Evolutionary conservation across 2,888 invertebrate genomes (phyloP).

Genomic region (Drosophila putrida): DNA sequence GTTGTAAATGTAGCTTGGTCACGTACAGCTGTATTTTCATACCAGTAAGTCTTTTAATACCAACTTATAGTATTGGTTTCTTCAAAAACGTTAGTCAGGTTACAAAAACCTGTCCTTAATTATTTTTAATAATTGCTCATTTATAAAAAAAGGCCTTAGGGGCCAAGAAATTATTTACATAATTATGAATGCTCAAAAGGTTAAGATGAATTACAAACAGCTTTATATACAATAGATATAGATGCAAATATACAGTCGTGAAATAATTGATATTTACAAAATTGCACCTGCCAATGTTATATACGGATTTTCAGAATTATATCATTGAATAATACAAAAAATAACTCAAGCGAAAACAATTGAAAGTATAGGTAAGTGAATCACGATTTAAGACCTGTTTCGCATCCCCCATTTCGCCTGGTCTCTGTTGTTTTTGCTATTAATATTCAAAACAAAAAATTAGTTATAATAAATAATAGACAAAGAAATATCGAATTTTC

Average conservation of each 20-base stretch:
- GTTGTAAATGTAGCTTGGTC: no score
- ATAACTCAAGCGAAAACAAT: conserved; percentile 75
- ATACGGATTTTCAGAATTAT: conserved; percentile 29
- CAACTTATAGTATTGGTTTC: no score
- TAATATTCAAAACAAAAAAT: conserved; percentile 82
- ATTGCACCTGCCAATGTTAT: conserved; percentile 29
- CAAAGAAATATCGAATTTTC: not conserved
- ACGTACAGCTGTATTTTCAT: no score
- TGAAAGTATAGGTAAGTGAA: conserved; percentile 41
- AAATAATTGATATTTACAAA: conserved; percentile 40
- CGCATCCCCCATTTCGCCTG: conserved; percentile 91
- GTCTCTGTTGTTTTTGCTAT: conserved; percentile 90
- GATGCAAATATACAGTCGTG: conserved; percentile 3
- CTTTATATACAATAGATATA: conserved; percentile 8
- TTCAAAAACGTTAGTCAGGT: no score
- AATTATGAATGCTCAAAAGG: not conserved
- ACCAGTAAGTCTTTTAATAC: not conserved
- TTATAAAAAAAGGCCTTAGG: not conserved
- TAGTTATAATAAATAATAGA: conserved; percentile 15
- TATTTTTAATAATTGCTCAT: not conserved
- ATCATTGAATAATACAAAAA: conserved; percentile 46
- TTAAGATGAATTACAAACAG: conserved; percentile 3
- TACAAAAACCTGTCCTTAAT: no score
- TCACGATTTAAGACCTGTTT: conserved; percentile 88
- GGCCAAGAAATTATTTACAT: conserved; percentile 5